Evolutionary conservation across 1,140 invertebrate species (phyloP).

Genomic region (Penaeus indicus): DNA sequence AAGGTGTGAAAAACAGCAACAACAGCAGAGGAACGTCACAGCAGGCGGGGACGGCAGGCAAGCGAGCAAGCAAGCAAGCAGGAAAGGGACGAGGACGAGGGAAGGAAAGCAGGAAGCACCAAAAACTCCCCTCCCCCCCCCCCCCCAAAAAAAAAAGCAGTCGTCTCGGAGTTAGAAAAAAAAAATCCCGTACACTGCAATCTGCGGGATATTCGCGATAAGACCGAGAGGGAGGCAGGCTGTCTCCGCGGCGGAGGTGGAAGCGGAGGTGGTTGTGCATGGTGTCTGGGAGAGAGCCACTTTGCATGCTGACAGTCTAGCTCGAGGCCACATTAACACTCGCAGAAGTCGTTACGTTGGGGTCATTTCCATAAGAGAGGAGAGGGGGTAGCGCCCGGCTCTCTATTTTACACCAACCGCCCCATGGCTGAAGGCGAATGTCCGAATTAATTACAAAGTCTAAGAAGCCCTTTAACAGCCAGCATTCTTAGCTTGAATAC

Average conservation of each 20-base stretch:
- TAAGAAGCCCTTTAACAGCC: slow-evolving; percentile 61
- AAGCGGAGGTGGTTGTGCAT: slow-evolving; percentile 3
- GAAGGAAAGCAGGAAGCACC: background rate
- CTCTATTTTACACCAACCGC: slow-evolving; percentile 64
- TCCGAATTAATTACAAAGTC: slow-evolving; percentile 64
- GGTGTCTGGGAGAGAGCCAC: slow-evolving; percentile 22
- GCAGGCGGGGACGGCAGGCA: background rate
- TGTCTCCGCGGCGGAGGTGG: slow-evolving; percentile 9
- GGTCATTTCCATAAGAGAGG: slow-evolving; percentile 62
- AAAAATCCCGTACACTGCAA: too few relatives aligned
- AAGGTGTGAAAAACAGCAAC: too few relatives aligned
- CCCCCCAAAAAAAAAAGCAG: background rate
- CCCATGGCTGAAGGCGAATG: slow-evolving; percentile 45
- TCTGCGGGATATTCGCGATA: too few relatives aligned
- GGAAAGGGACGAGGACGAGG: background rate
- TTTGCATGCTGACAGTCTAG: slow-evolving; percentile 57
- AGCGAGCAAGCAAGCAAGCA: background rate
- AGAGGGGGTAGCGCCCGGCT: slow-evolving; percentile 58
- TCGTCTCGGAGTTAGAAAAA: background rate
- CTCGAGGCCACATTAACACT: slow-evolving; percentile 62
- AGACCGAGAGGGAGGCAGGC: background rate
- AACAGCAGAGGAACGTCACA: background rate
- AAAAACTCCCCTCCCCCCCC: background rate
- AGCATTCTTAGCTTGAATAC: slow-evolving; percentile 60
- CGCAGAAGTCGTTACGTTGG: slow-evolving; percentile 45